Evolutionary conservation across 1,140 invertebrate genomes (phyloP).

Genomic region (Tetranychus cinnabarinus): DNA sequence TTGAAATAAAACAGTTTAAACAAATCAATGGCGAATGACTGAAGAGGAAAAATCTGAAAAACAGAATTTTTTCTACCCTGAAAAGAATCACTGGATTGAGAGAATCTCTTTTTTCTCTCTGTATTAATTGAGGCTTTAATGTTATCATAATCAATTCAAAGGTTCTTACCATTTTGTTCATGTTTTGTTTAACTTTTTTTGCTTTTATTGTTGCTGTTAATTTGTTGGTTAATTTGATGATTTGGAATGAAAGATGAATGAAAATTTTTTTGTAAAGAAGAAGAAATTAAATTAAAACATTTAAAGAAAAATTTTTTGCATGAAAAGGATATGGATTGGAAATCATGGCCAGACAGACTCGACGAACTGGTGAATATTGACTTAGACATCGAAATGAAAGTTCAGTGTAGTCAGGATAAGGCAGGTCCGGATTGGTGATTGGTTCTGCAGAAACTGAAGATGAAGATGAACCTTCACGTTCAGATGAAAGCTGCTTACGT

Average conservation of each 20-base stretch:
- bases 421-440: conserved; percentile 27
- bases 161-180: not conserved
- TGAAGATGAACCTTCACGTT: not conserved
- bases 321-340: conserved; percentile 97
- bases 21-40: not conserved
- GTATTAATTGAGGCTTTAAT: not conserved
- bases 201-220: not conserved
- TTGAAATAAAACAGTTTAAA: not conserved
- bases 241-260: not conserved
- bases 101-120: not conserved
- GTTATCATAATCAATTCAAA: not conserved
- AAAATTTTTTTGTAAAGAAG: not conserved
- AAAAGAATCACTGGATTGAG: no score
- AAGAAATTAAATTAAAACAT: not conserved
- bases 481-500: not conserved
- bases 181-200: not conserved
- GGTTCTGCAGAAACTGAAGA: not conserved
- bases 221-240: not conserved
- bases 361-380: conserved; percentile 58
- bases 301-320: not conserved
- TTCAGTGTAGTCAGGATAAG: conserved; percentile 67
- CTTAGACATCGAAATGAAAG: conserved; percentile 46
- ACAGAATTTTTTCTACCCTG: not conserved
- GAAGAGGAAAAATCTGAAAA: not conserved
- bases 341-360: conserved; percentile 77